Evolutionary conservation across 2,888 invertebrate genomes (phyloP), one percentile per base, ranked within the genome.

Genomic region (Adelognathus sp.): DNA sequence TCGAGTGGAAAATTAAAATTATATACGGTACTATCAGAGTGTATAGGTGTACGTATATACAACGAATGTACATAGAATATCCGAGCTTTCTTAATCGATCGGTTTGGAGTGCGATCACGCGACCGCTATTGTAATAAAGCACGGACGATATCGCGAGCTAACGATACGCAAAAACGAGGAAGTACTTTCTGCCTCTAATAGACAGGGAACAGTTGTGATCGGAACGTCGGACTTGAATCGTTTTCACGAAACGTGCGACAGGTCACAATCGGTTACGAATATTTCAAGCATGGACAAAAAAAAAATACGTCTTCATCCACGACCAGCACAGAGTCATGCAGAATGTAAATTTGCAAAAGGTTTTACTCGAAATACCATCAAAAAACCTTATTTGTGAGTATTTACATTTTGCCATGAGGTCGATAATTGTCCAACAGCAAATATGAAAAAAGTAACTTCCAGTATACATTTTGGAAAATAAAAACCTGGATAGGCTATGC

Each of bases 191-290:
- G n/a, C n/a, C n/a, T n/a, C n/a, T 33, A 54, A 63, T 63, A 44
- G 72, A 72, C 9, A 54, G 46, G 64, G 63, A 54, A 72, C 63
- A 44, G 44, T 72, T 44, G 21, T 63, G 54, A 63, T 63, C 7
- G 70, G 50, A 9, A 33, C 44, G 41, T 56, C 56, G 29, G 33
- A 29, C 44, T 64, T 44, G 3, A 64, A 9, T 64, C 56, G 7
- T 27, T 33, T 44, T 56, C 70, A 39, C 44, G 39, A 46, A 18
- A 46, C 46, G 18, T 9, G 7, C 21, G 21, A 2, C 7, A n/a
- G 14, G 54, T 6, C 16, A 56, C 11, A 33, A 56, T 29, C 11
- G 16, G 33, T 33, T 14, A 33, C 11, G 11, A 50, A n/a, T 11
- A 36, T 0, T 36, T 36, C 5, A 33, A 33, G 18, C 44, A 3